Percentiles rank a stretch among this genome's conserved stretches.
Conservation (phyloP, 2,113 vertebrate genomes). For the Lathamus discolor region DNA sequence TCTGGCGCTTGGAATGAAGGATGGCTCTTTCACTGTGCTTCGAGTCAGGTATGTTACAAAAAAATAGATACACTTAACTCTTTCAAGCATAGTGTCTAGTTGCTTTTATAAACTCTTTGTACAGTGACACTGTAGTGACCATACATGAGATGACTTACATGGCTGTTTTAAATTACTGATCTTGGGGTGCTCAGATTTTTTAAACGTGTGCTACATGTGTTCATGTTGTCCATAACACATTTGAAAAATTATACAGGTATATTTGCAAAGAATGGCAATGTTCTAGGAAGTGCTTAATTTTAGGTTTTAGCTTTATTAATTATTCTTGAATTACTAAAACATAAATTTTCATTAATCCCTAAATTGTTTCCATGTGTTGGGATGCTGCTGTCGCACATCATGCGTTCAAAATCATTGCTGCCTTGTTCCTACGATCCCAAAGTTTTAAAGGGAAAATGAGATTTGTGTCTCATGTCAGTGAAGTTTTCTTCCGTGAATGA, state of each 20-base stretch:
- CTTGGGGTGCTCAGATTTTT: background rate
- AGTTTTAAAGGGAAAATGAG: background rate
- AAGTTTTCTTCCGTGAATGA: background rate
- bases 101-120: background rate
- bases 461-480: background rate
- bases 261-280: background rate
- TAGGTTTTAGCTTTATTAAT: background rate
- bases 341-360: background rate
- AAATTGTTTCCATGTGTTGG: background rate
- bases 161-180: background rate
- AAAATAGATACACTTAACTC: background rate
- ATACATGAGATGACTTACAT: rapidly evolving
- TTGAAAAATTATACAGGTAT: background rate
- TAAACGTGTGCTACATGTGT: background rate
- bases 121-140: background rate
- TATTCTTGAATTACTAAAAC: background rate
- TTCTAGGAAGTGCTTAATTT: background rate
- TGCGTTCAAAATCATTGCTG: background rate
- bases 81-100: background rate
- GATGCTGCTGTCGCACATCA: background rate
- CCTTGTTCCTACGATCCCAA: background rate
- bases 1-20: constrained; percentile 96
- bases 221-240: background rate
- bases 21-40: constrained; percentile 96
- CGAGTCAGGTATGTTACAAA: constrained; percentile 85